Conservation (phyloP, 2,888 invertebrate species). For the Ryuthela nishihirai region DNA sequence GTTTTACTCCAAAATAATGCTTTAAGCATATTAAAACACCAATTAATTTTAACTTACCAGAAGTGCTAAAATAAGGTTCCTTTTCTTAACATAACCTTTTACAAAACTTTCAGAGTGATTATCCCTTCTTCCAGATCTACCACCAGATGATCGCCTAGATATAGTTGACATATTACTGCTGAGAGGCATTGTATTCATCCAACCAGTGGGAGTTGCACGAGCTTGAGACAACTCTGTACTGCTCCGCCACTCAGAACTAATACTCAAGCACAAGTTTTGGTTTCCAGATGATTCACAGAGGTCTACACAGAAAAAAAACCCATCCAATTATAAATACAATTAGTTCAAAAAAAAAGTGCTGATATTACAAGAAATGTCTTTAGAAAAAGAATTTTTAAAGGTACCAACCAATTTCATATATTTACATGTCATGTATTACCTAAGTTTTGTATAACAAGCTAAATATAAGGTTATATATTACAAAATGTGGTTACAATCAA, state of each 20-base stretch:
- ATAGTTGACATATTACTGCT: conserved; percentile 65
- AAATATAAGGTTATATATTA: too few relatives aligned
- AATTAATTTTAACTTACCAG: conserved; percentile 66
- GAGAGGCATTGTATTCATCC: conserved; percentile 90
- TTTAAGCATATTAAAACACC: too few relatives aligned
- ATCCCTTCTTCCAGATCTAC: conserved; percentile 40
- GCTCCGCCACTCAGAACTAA: conserved; percentile 33
- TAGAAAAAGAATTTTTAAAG: too few relatives aligned
- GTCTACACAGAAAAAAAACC: background rate
- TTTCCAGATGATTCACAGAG: conserved; percentile 26
- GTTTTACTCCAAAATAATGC: too few relatives aligned
- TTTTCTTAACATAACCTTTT: conserved; percentile 81
- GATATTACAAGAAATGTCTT: too few relatives aligned
- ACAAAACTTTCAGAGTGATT: conserved; percentile 69
- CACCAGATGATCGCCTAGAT: conserved; percentile 54
- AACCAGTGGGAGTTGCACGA: conserved; percentile 57
- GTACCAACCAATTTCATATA: too few relatives aligned
- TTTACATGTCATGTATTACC: too few relatives aligned
- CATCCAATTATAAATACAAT: background rate
- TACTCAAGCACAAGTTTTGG: conserved; percentile 23
- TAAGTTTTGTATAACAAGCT: too few relatives aligned
- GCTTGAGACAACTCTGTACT: conserved; percentile 34
- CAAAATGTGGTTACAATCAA: too few relatives aligned
- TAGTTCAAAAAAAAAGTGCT: background rate
- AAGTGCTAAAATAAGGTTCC: conserved; percentile 88